Evolutionary conservation across 2,797 vertebrate genomes (phyloP).

Genomic region (Rhinichthys osculus): DNA sequence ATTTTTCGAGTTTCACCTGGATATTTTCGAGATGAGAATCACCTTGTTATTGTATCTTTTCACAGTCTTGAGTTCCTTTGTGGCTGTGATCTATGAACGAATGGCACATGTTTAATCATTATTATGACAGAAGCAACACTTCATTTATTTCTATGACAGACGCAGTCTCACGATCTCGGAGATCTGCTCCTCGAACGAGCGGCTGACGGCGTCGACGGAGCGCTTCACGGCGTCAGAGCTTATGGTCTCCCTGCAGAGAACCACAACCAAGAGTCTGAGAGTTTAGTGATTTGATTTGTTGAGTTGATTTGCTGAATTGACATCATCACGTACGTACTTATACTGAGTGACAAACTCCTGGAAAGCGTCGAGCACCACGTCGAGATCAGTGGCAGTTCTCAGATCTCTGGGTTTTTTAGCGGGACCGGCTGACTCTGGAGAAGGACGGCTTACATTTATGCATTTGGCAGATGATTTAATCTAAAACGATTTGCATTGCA

Average conservation of each 20-base stretch:
- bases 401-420: conserved; percentile 19
- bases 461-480: too few relatives aligned
- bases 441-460: not conserved
- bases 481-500: not conserved
- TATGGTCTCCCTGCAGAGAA: conserved; percentile 56
- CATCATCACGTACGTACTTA: conserved; percentile 69
- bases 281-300: too few relatives aligned
- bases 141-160: not conserved
- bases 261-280: not conserved
- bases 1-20: too few relatives aligned
- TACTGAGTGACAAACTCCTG: conserved; percentile 74
- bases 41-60: conserved; percentile 64
- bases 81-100: conserved; percentile 59
- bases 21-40: not conserved
- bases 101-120: not conserved
- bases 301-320: not conserved
- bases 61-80: conserved; percentile 57
- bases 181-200: conserved; percentile 62
- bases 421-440: not conserved
- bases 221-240: conserved; percentile 53
- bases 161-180: conserved; percentile 53
- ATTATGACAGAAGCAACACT: not conserved
- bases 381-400: conserved; percentile 73
- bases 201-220: conserved; percentile 57
- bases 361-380: conserved; percentile 76